Evolutionary conservation across 2,888 invertebrate genomes (phyloP).

Genomic region (Odontomyia ornata): DNA sequence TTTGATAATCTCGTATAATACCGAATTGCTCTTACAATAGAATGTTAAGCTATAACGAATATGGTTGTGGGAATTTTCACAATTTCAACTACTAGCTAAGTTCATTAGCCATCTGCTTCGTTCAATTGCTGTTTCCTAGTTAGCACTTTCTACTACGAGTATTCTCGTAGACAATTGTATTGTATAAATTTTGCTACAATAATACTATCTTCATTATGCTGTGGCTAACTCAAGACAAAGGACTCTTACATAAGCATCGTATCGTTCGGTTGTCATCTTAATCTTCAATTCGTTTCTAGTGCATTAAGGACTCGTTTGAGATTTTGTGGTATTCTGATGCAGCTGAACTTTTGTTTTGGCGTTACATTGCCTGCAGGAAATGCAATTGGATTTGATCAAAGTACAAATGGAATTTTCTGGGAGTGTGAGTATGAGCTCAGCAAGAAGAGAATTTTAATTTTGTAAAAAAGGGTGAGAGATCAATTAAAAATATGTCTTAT

Average conservation of each 20-base stretch:
- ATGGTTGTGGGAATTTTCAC: not conserved
- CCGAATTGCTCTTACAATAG: not conserved
- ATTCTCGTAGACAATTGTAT: not conserved
- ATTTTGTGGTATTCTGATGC: slow-evolving; percentile 1
- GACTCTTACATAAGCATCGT: not conserved
- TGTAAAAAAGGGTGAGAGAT: too few relatives aligned
- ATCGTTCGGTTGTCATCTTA: not conserved
- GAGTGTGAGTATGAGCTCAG: too few relatives aligned
- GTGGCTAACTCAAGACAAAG: not conserved
- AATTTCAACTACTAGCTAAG: not conserved
- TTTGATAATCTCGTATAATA: not conserved
- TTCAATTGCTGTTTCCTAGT: not conserved
- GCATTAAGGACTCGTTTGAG: not conserved
- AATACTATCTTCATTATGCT: not conserved
- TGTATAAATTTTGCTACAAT: not conserved
- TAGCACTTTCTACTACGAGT: not conserved
- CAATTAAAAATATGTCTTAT: too few relatives aligned
- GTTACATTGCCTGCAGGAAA: not conserved
- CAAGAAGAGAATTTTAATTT: too few relatives aligned
- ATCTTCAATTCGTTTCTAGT: slow-evolving; percentile 6
- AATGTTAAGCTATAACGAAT: not conserved
- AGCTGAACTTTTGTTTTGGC: not conserved
- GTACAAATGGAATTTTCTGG: too few relatives aligned
- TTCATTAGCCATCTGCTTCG: slow-evolving; percentile 21
- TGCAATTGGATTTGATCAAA: too few relatives aligned